A percentile compares a stretch with the other conserved stretches of the same genome.
Conservation (phyloP, 2,797 vertebrate species). For the Falco naumanni region DNA sequence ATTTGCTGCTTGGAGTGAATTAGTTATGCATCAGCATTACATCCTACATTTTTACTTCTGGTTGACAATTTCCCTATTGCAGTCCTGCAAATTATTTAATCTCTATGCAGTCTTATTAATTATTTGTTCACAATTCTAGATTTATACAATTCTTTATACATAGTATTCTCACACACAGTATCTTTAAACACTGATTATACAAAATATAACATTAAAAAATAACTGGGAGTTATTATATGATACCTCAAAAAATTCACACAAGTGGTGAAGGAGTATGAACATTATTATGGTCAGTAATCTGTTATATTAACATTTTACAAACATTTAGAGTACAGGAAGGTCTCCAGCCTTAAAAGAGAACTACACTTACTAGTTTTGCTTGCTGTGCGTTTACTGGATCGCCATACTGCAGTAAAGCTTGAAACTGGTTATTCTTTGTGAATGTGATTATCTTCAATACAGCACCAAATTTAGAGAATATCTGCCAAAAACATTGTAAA, state of each 20-base stretch:
- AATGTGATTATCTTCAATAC: conserved; percentile 99
- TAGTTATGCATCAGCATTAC: background rate
- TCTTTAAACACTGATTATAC: background rate
- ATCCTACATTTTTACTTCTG: background rate
- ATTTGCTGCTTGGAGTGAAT: background rate
- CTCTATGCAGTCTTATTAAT: background rate
- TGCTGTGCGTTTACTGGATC: conserved; percentile 95
- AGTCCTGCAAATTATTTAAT: background rate
- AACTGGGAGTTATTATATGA: too few relatives aligned
- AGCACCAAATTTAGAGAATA: conserved; percentile 98
- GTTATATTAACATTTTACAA: background rate
- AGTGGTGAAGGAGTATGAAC: background rate
- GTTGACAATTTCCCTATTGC: background rate
- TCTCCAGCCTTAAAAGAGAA: background rate
- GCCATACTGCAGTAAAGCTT: conserved; percentile 95
- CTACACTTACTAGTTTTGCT: conserved; percentile 90
- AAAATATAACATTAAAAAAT: background rate
- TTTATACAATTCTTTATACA: background rate
- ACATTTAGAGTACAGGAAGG: background rate
- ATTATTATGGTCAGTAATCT: background rate
- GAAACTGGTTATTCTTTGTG: conserved; percentile 99
- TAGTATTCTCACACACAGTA: background rate
- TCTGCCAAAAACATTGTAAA: conserved; percentile 79
- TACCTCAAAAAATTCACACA: background rate
- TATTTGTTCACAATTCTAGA: background rate